Evolutionary conservation across 2,113 vertebrate genomes (phyloP).

Genomic region (Chamaetylas fuelleborni): DNA sequence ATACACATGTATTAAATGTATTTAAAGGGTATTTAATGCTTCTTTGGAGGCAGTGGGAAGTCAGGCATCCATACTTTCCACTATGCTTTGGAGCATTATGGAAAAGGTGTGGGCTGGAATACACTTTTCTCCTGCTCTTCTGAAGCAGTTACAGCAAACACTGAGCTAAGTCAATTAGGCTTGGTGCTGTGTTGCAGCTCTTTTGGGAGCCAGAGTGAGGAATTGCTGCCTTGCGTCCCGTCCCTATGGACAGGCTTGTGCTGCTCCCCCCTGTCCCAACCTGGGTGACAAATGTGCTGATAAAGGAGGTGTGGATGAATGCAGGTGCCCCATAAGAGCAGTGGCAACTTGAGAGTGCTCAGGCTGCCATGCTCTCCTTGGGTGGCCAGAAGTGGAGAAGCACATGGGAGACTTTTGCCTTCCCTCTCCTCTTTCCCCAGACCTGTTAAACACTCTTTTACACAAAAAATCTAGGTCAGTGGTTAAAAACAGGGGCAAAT

Average conservation of each 20-base stretch:
- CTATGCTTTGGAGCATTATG: neutral
- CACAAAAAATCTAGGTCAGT: neutral
- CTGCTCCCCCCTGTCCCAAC: accelerated
- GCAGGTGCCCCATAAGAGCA: neutral
- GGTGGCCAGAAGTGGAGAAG: neutral
- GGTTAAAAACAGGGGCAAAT: neutral
- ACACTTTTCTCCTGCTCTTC: neutral
- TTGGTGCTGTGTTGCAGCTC: accelerated
- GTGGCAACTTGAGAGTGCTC: neutral
- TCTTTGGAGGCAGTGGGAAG: neutral
- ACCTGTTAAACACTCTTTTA: neutral
- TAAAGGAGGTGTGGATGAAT: neutral
- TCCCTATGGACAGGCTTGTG: neutral
- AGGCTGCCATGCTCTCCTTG: neutral
- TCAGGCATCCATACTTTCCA: neutral
- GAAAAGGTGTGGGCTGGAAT: neutral
- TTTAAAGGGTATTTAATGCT: neutral
- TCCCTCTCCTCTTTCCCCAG: neutral
- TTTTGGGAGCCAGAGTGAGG: accelerated
- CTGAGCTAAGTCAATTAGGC: neutral
- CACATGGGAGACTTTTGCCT: neutral
- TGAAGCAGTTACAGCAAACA: neutral
- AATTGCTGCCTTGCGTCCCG: neutral
- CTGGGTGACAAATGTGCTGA: neutral
- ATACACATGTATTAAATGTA: neutral